These are phyloP conservation scores for Rhizomys pruinosus DNA, from an alignment of 2,113 vertebrate species.

Conservation along the genomic window DNA sequence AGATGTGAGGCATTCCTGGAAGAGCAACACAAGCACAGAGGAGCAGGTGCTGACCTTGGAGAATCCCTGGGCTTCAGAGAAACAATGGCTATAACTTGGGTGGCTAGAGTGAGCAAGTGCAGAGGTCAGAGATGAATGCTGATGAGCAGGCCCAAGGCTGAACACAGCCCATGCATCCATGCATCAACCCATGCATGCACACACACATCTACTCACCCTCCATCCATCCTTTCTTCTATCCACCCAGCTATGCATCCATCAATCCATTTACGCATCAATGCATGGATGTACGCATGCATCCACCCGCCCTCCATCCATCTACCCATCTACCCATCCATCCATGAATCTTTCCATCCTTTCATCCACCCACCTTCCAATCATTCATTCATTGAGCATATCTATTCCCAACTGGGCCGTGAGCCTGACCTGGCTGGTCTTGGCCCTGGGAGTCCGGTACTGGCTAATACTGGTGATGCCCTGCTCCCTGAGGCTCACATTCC, in stretches of 20 bases:
- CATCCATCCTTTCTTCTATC: not conserved
- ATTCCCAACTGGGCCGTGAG: not conserved
- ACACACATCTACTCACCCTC: no score
- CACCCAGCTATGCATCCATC: not conserved
- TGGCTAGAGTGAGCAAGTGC: not conserved
- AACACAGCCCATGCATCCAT: fast-evolving
- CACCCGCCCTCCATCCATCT: not conserved
- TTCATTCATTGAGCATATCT: not conserved
- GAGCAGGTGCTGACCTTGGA: not conserved
- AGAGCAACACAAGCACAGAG: not conserved
- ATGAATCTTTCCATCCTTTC: no score
- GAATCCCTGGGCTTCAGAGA: not conserved
- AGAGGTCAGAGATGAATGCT: not conserved
- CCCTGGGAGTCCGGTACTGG: not conserved
- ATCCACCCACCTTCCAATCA: not conserved
- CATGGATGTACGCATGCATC: no score
- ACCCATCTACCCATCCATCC: not conserved
- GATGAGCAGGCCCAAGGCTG: not conserved
- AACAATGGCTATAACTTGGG: not conserved
- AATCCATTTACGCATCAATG: no score
- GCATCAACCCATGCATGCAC: no score
- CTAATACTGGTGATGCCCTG: not conserved
- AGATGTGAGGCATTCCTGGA: not conserved
- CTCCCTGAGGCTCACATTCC: not conserved
- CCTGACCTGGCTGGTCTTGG: not conserved